Base-by-base conservation (phyloP, 92 coral and sea anemone genomes). In the Phenganax stokvisi region DNA sequence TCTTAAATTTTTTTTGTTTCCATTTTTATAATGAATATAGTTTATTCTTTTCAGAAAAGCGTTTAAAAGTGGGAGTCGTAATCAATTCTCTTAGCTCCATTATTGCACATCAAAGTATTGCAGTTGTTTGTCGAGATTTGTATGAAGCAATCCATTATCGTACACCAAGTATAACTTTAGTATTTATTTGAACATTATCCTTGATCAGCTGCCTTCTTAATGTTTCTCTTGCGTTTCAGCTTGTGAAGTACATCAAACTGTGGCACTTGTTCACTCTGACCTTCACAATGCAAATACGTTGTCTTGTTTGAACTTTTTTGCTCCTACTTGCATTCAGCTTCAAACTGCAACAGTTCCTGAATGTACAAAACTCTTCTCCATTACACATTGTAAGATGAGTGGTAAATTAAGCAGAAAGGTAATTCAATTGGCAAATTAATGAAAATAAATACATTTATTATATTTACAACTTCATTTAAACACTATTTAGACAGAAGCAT, bases 231-330 rank as follows among this genome's bases (percentile, higher is more conserved):
- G 29, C 11, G 75, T 44, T 44, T 12, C 81, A 90, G 94, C 82
- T 51, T 89, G 73, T 60, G 83, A 87, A 72, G 93, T 89, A 54
- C 89, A 71, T 17, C 97, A 91, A 69, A 80, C 87, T 67, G 88
- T 89, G 16, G 84, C 87, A 17, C 59, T 91, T 51, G 86, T 91
- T 51, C 97, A 91, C 56, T 58, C 83, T 10, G 97, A 91, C 83
- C 86, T 91, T 25, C 97, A 91, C 71, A 90, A 89, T 44, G 84
- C 84, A 7, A 86, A 91, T 17, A 54, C 71, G 9, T 75, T 91
- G 15, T 71, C 83, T 25, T 71, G 90, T 6, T 64, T 89, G 37
- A 78, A 81, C 57, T 89, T 82, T 37, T 75, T 89, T 54, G 89
- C 92, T 20, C 86, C 97, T 25, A 84, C 92, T 51, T 57, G 78